Evolutionary conservation across 2,888 invertebrate species (phyloP), one percentile per base, ranked within the genome.

Genomic region (Plebejus melissa): DNA sequence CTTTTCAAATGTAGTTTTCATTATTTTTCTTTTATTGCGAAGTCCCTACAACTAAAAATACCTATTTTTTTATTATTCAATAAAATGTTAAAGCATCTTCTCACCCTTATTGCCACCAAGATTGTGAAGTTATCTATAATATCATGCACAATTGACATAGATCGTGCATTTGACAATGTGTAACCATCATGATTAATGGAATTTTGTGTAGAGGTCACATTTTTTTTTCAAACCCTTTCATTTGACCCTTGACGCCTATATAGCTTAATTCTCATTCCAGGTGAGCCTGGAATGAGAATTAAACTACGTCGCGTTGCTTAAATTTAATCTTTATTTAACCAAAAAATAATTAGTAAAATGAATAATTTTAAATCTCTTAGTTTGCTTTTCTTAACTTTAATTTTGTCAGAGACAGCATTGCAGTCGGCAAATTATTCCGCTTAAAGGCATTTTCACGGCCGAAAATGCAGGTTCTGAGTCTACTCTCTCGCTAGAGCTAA

Each of bases 391-490:
- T 60, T 28, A 28, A 60, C 60, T 60, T 58, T 9, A 28, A 60
- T 60, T 60, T 22, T 65, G 32, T 32, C 65, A 65, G 65, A 65
- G 16, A 32, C 32, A 65, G 28, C 28, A 65, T 13, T 65, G 65
- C 32, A 65, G 32, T 16, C 32, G 32, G 13, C 36, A 65, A 16
- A 65, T 65, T 65, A 32, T 65, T 65, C 65, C 32, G 65, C 65
- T 65, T 65, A 65, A 65, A 65, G 65, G 65, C 32, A 2, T 60
- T 60, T 60, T 32, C 65, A 65, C 65, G 32, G 60, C 60, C 60
- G 60, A 60, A 60, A 60, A 28, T 60, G 11, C 60, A 60, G 60
- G 60, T 60, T 60, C 60, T 28, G 28, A 32, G 65, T 32, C 22
- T 22, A 22, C 22, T 22, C 13, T 65, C 32, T 13, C 32, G 32